Evolutionary conservation across 2,888 invertebrate genomes (phyloP), one percentile per base, ranked within the genome.

Genomic region (Choreutis nemorana): DNA sequence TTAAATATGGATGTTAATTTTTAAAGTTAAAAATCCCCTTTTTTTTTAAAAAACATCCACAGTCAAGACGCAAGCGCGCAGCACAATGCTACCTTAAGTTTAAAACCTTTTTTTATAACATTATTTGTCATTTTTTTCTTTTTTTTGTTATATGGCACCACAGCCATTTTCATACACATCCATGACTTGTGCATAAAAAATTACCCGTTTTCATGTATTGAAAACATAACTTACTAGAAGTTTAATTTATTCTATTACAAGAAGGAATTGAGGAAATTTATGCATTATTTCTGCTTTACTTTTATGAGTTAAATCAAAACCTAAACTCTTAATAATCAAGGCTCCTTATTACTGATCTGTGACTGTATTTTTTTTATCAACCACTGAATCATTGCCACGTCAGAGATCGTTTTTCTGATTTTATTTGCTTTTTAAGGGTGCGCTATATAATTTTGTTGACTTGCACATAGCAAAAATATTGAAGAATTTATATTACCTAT

Each of bases 101-200:
- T 66, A 73, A 67, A 65, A 68, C 63, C 72, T 72, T 73, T 72
- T 70, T 65, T 61, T 65, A 61, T 10, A 51, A 56, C 62, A 68
- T 72, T 75, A 73, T 72, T 71, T 75, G 75, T 75, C 73, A 61
- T 61, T 53, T 70, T 75, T 72, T 54, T 58, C 68, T 62, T 60
- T 65, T 65, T 66, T 50, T 64, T 61, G 47, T 52, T 53, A 54
- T 67, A 75, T 75, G 75, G 71, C 75, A 75, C 73, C 62, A 65
- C 54, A 58, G 75, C 77, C 77, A 70, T 18, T 6, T 5, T 18
- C 5, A 18, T 5, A 8, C 18, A 18, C 18, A 18, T 18, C 8
- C 18, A 18, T 6, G 8, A 18, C 18, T 18, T 18, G 4, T 18
- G 8, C 18, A 18, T 8, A 18, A 6, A 18, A 18, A 18, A 8